Base-by-base conservation (phyloP, 2,113 vertebrate genomes). In the Barnardius zonarius region DNA sequence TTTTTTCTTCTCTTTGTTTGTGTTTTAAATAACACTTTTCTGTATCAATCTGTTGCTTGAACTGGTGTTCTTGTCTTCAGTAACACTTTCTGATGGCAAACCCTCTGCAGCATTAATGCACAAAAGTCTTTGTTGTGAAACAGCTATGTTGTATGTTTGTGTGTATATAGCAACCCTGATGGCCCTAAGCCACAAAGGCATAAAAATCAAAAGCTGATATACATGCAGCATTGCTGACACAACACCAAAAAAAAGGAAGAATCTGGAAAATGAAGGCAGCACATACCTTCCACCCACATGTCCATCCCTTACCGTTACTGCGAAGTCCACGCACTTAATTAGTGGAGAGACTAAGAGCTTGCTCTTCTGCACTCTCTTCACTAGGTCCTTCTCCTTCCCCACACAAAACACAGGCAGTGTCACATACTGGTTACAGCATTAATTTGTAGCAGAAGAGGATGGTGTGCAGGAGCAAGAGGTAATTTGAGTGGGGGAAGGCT, bases 151-250 rank as follows among this genome's bases (percentile, higher is more conserved):
- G 30, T 75, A 80, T 95, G 33, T 86, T 93, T 96, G 51, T 94
- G 88, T 96, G 92, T 95, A 68, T 95, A 75, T 93, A 96, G 95
- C 93, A 97, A 95, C 90, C 88, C 93, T 13, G 39, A 88, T 94
- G 90, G 92, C 90, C 31, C 46, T 72, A 59, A 96, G 94, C 85
- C 93, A 95, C 51, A 86, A 67, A 92, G 64, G 37, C 76, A 35
- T 39, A 88, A 87, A 94, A 96, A 95, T 92, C 90, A 93, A 96
- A 95, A 94, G 64, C 90, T 94, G 76, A 67, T 93, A 83, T 92
- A 96, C 69, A 15, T 68, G 52, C 69, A 91, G 55, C 13, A 2
- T 64, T 91, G 81, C 62, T 95, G 93, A 91, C 94, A 93, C 55
- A 90, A 41, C 80, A 67, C 39, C 39, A 68, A 95, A 93, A 80